Evolutionary conservation across 2,797 vertebrate genomes (phyloP).

Genomic region (Chelonia mydas): DNA sequence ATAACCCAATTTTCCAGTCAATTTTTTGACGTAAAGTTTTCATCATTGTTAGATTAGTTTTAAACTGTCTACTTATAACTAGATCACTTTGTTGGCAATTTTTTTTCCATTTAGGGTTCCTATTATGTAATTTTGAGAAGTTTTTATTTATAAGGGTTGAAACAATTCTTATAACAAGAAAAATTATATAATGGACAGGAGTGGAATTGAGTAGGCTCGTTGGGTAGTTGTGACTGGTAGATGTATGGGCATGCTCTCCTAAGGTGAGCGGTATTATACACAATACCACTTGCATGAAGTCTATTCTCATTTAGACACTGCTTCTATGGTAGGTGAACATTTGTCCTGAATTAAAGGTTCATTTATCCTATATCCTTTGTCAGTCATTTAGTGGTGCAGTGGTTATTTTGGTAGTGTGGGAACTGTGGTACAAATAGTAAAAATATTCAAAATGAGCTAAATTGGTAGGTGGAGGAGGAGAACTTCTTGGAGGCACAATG

Average conservation of each 20-base stretch:
- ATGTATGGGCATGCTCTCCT: not conserved
- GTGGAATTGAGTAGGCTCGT: constrained; percentile 1
- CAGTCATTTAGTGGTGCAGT: not conserved
- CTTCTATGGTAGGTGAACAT: not conserved
- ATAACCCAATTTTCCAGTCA: not conserved
- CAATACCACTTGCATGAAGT: not conserved
- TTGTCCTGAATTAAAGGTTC: not conserved
- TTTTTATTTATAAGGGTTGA: constrained; percentile 46
- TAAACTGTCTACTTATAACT: not conserved
- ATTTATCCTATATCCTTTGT: not conserved
- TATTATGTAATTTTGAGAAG: constrained; percentile 13
- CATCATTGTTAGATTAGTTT: not conserved
- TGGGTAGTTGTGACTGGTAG: not conserved
- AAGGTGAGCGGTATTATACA: not conserved
- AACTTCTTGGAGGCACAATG: not conserved
- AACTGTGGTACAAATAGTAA: not conserved
- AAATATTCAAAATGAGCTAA: not conserved
- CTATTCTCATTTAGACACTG: not conserved
- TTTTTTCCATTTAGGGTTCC: not conserved
- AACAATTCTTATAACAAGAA: not conserved
- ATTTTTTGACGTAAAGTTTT: constrained; percentile 20
- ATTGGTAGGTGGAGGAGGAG: not conserved
- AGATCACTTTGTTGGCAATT: constrained; percentile 25
- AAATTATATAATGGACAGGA: not conserved
- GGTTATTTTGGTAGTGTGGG: not conserved